Percentiles rank a stretch among this genome's conserved stretches.
These are phyloP conservation scores for Cydia splendana DNA, from an alignment of 1,140 invertebrate genomes.

Conservation along the genomic window DNA sequence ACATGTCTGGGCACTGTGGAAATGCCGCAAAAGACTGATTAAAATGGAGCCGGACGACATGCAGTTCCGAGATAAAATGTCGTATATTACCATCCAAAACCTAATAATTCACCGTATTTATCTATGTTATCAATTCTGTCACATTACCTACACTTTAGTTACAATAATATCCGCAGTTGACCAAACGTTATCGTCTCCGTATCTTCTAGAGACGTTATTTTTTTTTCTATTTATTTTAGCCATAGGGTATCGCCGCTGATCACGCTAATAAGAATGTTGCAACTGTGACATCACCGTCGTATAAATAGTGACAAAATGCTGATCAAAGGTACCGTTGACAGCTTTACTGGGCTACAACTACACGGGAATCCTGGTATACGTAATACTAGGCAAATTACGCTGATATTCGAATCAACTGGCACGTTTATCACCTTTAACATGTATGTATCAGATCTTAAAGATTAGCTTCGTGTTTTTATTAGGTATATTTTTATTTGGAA, in stretches of 20 bases:
- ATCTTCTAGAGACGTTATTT: neutral
- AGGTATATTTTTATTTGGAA: neutral
- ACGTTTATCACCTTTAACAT: neutral
- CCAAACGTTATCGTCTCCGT: neutral
- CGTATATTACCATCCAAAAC: neutral
- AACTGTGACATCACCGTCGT: neutral
- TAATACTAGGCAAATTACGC: neutral
- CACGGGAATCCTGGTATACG: neutral
- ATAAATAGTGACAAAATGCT: conserved; percentile 1
- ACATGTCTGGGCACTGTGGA: conserved; percentile 93
- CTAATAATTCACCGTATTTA: neutral
- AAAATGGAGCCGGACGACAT: conserved; percentile 17
- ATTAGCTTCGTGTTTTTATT: neutral
- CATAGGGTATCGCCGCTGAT: neutral
- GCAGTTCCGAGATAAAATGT: neutral
- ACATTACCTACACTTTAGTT: neutral
- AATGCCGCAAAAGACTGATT: conserved; percentile 59
- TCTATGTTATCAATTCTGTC: neutral
- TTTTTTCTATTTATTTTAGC: neutral
- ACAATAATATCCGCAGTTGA: neutral
- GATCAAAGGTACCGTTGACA: neutral
- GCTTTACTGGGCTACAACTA: neutral
- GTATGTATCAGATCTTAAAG: neutral
- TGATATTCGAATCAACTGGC: neutral
- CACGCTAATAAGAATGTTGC: neutral